phyloP scores from a whole-genome alignment of 2,888 invertebrate genomes.

The Eristalinus aeneus region DNA sequence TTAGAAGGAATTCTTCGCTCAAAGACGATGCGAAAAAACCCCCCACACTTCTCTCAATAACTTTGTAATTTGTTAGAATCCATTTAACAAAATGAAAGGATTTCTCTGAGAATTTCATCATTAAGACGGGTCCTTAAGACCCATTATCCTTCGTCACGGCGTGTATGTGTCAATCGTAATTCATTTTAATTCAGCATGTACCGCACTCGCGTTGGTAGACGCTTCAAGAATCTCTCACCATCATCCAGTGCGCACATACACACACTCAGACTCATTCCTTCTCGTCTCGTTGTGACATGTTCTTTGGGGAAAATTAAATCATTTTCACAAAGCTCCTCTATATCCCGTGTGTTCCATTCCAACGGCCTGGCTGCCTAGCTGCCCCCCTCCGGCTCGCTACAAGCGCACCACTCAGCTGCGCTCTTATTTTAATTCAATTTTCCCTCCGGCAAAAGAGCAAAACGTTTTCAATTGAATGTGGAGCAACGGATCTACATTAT shows the following conservation, averaged over 20 bases:
- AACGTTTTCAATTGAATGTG: constrained; percentile 69
- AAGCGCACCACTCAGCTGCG: constrained; percentile 54
- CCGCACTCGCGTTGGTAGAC: constrained; percentile 1
- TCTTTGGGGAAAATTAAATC: constrained; percentile 68
- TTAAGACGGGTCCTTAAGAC: constrained; percentile 32
- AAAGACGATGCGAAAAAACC: not conserved
- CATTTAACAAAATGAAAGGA: constrained; percentile 49
- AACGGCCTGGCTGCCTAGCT: not conserved
- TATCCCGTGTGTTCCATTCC: constrained; percentile 10
- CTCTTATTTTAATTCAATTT: constrained; percentile 71
- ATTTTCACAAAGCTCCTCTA: constrained; percentile 52
- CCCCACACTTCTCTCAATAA: constrained; percentile 12
- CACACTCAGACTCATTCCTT: not conserved
- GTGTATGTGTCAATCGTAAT: constrained; percentile 58
- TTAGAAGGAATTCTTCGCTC: not conserved
- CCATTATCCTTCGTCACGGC: constrained; percentile 22
- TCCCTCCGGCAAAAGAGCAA: constrained; percentile 70
- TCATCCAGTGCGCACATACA: not conserved
- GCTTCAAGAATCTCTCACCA: constrained; percentile 38
- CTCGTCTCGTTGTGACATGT: constrained; percentile 28
- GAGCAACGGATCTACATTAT: constrained; percentile 70
- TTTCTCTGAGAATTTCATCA: constrained; percentile 27
- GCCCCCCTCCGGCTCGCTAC: not conserved
- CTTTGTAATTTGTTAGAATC: constrained; percentile 16
- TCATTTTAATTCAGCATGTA: constrained; percentile 54